Conservation (phyloP, 2,113 vertebrate genomes). For the Pygathrix nemaeus region DNA sequence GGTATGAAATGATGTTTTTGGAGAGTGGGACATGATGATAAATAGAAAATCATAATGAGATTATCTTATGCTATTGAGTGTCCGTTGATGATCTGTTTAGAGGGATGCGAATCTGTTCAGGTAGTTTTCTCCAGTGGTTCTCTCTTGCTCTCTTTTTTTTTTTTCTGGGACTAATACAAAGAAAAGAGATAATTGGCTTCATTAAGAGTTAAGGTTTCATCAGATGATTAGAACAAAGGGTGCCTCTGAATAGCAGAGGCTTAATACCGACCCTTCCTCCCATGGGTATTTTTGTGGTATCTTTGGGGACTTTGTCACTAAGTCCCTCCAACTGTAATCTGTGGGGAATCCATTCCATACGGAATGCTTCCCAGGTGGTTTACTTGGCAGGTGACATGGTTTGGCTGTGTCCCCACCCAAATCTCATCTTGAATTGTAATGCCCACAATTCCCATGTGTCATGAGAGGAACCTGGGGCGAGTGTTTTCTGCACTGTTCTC, state of each 20-base stretch:
- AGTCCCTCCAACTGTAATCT: not conserved
- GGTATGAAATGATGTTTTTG: no score
- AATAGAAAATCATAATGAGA: not conserved
- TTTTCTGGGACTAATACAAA: not conserved
- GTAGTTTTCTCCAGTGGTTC: not conserved
- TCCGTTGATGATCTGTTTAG: not conserved
- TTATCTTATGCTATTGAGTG: not conserved
- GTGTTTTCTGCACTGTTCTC: no score
- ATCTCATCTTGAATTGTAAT: no score
- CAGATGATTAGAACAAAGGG: not conserved
- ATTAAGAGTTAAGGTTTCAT: not conserved
- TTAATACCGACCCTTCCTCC: not conserved
- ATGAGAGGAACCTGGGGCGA: no score
- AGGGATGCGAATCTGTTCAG: not conserved
- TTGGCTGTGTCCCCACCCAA: no score
- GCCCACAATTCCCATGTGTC: no score
- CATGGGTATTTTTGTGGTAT: not conserved
- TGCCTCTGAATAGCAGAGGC: not conserved
- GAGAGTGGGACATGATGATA: not conserved
- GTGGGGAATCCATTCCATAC: no score
- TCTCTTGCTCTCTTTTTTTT: not conserved
- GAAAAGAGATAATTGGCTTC: not conserved
- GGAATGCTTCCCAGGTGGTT: not conserved
- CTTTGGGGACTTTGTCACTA: not conserved
- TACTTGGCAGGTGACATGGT: not conserved